Evolutionary conservation across 2,888 invertebrate species (phyloP), one percentile per base, ranked within the genome.

Genomic region (Digitonthophagus gazella): DNA sequence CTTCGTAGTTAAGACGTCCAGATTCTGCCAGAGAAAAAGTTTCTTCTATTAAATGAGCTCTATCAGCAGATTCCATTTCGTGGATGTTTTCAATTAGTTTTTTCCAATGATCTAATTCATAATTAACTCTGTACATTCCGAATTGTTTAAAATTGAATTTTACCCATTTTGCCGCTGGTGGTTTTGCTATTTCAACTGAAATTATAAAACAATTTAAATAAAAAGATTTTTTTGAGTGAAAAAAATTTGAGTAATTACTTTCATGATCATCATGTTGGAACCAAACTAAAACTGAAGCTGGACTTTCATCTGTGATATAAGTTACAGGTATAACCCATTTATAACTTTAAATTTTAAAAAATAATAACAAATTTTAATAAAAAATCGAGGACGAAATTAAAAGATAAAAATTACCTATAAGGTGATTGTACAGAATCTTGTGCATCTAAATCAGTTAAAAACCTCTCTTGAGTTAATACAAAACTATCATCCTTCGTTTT

Each of bases 81-180:
- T 86, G 75, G 65, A 84, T 83, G 72, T 84, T 81, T 0, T 80
- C 76, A 14, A 78, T 78, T 11, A 90, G 78, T 4, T 76, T 77
- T 16, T 82, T 74, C 96, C 96, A 96, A 76, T 90, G 86, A 0
- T 84, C 82, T 1, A 79, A 72, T 0, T 89, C 85, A 79, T 97
- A 97, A 79, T 95, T 95, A 0, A 97, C 94, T 68, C 95, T 86
- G 81, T 95, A 97, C 81, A 91, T 97, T 0, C 97, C 96, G 8
- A 91, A 86, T 85, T 96, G 93, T 73, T 92, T 86, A 71, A 88
- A 88, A 81, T 97, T 97, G 67, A 97, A 86, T 83, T 97, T 97
- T 11, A 96, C 82, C 92, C 93, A 95, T 0, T 84, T 84, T 0
- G 83, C 82, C 4, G 81, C 79, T 58, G 81, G 80, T 6, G 83